A percentile compares a stretch with the other conserved stretches of the same genome.
Conservation (phyloP, 2,113 vertebrate species). For the Centropus unirufus region DNA sequence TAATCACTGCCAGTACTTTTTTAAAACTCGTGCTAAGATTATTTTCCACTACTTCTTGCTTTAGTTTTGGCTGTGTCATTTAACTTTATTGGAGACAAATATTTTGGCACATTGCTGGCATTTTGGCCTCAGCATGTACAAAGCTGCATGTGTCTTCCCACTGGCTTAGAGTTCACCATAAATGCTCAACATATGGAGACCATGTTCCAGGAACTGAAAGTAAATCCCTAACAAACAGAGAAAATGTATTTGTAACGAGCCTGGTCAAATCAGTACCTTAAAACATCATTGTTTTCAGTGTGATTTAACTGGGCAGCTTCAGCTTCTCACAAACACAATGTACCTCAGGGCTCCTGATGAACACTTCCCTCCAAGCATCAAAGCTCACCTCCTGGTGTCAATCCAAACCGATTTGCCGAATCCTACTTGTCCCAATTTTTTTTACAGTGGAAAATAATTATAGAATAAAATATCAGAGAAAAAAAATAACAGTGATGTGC, state of each 20-base stretch:
- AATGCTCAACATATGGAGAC: background rate
- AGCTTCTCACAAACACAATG: background rate
- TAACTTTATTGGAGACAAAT: background rate
- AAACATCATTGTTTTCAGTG: background rate
- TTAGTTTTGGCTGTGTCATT: constrained; percentile 11
- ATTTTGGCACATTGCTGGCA: background rate
- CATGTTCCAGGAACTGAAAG: background rate
- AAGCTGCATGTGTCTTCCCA: background rate
- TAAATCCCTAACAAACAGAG: background rate
- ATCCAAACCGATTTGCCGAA: constrained; percentile 31
- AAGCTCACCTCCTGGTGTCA: constrained; percentile 4
- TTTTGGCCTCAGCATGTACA: background rate
- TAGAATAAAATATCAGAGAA: background rate
- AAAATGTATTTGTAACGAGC: background rate
- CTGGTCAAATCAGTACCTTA: background rate
- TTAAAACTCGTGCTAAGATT: constrained; percentile 6
- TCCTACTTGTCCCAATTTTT: background rate
- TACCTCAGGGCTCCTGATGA: background rate
- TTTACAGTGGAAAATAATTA: constrained; percentile 50
- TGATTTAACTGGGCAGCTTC: background rate
- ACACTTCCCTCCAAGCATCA: background rate
- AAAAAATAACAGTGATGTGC: background rate
- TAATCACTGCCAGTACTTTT: background rate
- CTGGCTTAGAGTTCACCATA: background rate
- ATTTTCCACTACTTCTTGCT: background rate